These are phyloP conservation scores for Nemurella pictetii DNA, from an alignment of 2,888 invertebrate species.

Conservation along the genomic window DNA sequence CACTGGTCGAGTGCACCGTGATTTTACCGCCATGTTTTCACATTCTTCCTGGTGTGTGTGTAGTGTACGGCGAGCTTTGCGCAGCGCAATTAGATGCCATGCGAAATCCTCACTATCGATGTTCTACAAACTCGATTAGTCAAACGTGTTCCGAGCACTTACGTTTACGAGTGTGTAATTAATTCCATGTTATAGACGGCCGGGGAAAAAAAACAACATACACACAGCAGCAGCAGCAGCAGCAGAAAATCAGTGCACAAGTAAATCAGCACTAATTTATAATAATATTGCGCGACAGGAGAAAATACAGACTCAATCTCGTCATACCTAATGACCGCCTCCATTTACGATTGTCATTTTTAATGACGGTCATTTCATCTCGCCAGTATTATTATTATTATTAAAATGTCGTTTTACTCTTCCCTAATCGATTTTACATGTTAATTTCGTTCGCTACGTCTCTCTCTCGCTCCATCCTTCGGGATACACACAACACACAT, in stretches of 20 bases:
- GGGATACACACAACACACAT: not conserved
- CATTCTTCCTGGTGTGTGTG: not conserved
- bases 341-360: not conserved
- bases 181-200: not conserved
- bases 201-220: not conserved
- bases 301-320: not conserved
- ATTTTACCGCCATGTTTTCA: not conserved
- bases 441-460: conserved; percentile 26
- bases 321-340: not conserved
- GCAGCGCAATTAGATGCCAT: conserved; percentile 8
- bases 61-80: not conserved
- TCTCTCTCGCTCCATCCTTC: not conserved
- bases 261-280: not conserved
- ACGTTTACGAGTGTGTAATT: conserved; percentile 8
- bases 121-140: conserved; percentile 6
- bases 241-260: not conserved
- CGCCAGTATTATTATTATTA: not conserved
- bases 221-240: not conserved
- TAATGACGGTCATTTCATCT: not conserved
- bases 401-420: conserved; percentile 17
- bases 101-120: conserved; percentile 2
- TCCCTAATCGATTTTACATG: conserved; percentile 36
- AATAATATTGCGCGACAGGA: not conserved
- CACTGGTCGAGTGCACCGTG: not conserved
- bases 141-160: not conserved